Base-by-base conservation (phyloP, 1,140 invertebrate species). In the Ceratitis capitata region DNA sequence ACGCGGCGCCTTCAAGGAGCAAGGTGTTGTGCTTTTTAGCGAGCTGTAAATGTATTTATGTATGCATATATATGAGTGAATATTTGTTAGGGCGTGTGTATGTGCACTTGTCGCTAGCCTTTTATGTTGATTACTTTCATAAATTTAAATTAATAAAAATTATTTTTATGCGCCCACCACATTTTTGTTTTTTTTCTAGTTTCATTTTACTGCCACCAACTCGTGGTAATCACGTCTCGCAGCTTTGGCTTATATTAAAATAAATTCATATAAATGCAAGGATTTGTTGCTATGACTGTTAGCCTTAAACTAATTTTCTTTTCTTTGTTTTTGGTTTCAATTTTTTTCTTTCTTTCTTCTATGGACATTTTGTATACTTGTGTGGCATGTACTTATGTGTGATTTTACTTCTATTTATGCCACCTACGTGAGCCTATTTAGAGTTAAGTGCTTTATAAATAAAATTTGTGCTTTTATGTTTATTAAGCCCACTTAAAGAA, bases 111-210 rank as follows among this genome's bases (percentile, higher is more conserved):
- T 69, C 32, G 35, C 35, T 19, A 45, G 69, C 9, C 29, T 45
- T 78, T 78, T 78, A 78, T 47, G 69, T 42, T 78, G 42, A 78
- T 45, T 78, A 78, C 69, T 78, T 47, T 78, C 42, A 35, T 78
- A 78, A 78, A 78, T 78, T 78, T 78, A 78, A 78, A 78, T 78
- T 78, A 78, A 78, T 78, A 78, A 78, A n/a, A 78, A 78, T 78
- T 78, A 26, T 45, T 78, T 78, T 78, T 78, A 78, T 78, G 39
- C n/a, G 16, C n/a, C 2, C 7, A n/a, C 23, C 7, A 3, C 9
- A 14, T 19, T 78, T 45, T 45, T 42, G 69, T 6, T 16, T 16
- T 45, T 78, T 12, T 23, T 1, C 16, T n/a, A n/a, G 69, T 10
- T 19, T 39, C n/a, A 56, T 23, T 23, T 56, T 56, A 56, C 23